Evolutionary conservation across 2,113 vertebrate species (phyloP), one percentile per base, ranked within the genome.

Genomic region (Nyctibius bracteatus): DNA sequence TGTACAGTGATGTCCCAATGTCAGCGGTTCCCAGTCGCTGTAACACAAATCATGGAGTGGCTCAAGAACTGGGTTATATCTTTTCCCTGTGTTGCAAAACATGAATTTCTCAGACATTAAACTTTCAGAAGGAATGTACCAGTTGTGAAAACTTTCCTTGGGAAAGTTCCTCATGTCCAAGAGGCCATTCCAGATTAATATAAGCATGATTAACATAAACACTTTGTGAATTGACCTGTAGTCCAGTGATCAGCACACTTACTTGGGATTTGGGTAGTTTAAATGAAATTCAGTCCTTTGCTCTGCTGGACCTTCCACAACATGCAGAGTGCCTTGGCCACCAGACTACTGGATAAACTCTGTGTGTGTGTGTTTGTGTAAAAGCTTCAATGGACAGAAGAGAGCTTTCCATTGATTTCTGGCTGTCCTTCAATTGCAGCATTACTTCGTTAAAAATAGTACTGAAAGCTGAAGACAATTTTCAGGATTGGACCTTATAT

Each of bases 201-300:
- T 25, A 39, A 13, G 0, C 0, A 0, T 19, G 4, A 44, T 52
- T 86, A 59, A 55, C 30, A 47, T 33, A 80, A 80, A 20, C 8
- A 70, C 4, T 28, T 44, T 0, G 33, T 10, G 9, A 72, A 39
- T 54, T 31, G 54, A 65, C 16, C 9, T 0, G 0, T 7, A 70
- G 51, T 14, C 30, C 6, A 41, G 13, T 4, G 23, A 59, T 57
- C 25, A 59, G 18, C 14, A 20, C 52, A 33, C 3, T 55, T 63
- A 43, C 6, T 12, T 47, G 15, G 27, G 61, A 67, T 8, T 1
- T 79, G 31, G 5, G 13, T 35, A 20, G 3, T 59, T 92, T 47
- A 65, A 61, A 65, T 47, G 33, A 77, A 87, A 68, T 17, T 88
- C 21, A 51, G 57, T 18, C 3, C 30, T 63, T 49, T 66, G n/a